Conservation (phyloP, 2,113 vertebrate genomes). For the Tachysurus vachellii region DNA sequence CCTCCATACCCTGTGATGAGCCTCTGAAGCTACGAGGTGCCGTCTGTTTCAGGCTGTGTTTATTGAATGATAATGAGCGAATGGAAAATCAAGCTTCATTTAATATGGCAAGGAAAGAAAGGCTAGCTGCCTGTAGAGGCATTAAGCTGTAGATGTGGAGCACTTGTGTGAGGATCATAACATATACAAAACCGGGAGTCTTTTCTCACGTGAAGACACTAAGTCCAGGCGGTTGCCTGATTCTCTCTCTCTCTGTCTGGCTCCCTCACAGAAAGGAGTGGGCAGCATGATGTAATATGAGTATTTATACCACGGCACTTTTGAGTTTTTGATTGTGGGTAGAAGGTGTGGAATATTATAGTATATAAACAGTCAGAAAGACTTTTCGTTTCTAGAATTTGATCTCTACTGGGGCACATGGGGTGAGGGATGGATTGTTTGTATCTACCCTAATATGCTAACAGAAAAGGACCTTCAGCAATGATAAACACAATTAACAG, state of each 20-base stretch:
- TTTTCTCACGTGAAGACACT: neutral
- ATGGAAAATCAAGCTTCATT: slow-evolving; percentile 42
- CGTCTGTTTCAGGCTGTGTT: slow-evolving; percentile 23
- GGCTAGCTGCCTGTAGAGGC: slow-evolving; percentile 14
- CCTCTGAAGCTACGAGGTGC: neutral
- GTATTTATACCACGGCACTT: neutral
- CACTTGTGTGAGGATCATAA: slow-evolving; percentile 15
- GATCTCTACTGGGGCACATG: too few relatives aligned
- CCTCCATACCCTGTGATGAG: neutral
- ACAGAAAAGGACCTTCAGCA: neutral
- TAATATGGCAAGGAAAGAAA: slow-evolving; percentile 31
- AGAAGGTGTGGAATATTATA: neutral
- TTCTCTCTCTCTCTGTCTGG: neutral
- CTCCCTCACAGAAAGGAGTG: neutral
- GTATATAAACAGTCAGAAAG: neutral
- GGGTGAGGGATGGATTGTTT: neutral
- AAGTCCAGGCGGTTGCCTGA: neutral
- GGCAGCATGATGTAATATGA: neutral
- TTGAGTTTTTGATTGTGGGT: neutral
- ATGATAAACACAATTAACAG: neutral
- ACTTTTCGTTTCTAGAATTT: too few relatives aligned
- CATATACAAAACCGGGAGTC: neutral
- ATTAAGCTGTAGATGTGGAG: slow-evolving; percentile 16
- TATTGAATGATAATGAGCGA: slow-evolving; percentile 33
- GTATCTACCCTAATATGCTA: neutral